A percentile compares a stretch with the other conserved stretches of the same genome.
Conservation (phyloP, 2,113 vertebrate genomes). For the Speoplatyrhinus poulsoni region DNA sequence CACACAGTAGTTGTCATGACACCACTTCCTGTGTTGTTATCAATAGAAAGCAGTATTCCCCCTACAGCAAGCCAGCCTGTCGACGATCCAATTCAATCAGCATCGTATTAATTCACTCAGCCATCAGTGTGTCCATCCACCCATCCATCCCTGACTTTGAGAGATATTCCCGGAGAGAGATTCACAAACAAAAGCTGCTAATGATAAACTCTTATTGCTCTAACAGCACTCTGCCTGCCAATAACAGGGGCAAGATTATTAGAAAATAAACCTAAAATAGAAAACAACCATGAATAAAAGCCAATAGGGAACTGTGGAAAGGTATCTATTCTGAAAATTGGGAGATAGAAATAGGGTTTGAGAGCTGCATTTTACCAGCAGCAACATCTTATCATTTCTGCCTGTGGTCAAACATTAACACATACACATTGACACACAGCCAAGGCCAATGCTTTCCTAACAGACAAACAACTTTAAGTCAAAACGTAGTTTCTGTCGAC, state of each 20-base stretch:
- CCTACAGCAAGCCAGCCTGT: background rate
- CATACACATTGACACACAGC: background rate
- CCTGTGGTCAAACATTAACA: slow-evolving; percentile 21
- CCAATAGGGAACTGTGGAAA: slow-evolving; percentile 7
- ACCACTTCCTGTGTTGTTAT: slow-evolving; percentile 52
- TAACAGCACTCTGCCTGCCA: no score
- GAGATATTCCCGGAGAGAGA: slow-evolving; percentile 15
- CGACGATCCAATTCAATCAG: no score
- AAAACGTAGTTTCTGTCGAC: background rate
- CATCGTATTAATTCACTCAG: no score
- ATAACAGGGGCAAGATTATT: no score
- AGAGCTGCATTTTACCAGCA: slow-evolving; percentile 40
- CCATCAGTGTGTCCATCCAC: slow-evolving; percentile 7
- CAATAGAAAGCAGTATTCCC: slow-evolving; percentile 31
- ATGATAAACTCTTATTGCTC: no score
- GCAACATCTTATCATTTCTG: slow-evolving; percentile 47
- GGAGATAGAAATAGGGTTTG: slow-evolving; percentile 8
- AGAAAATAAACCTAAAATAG: no score
- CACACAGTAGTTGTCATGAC: slow-evolving; percentile 35
- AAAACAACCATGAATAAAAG: slow-evolving; percentile 15
- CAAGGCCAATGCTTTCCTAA: background rate
- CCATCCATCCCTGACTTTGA: slow-evolving; percentile 2
- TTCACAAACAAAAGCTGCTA: background rate
- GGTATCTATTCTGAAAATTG: no score
- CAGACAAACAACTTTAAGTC: slow-evolving; percentile 1